phyloP scores from a whole-genome alignment of 1,140 invertebrate genomes.

The Cyrtorhinus lividipennis region DNA sequence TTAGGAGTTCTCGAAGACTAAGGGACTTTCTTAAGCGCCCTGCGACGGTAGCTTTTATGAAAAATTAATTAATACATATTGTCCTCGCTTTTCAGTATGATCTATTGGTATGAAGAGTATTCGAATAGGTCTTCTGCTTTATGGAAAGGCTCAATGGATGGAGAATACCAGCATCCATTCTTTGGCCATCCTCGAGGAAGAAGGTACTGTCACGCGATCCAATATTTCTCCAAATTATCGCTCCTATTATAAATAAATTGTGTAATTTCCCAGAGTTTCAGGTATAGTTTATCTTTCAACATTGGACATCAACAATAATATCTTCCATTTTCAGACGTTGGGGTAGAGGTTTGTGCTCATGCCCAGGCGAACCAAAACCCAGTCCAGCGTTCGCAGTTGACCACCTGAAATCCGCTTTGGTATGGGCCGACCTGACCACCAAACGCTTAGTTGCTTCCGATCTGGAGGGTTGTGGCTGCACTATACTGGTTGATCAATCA shows the following conservation, averaged over 20 bases:
- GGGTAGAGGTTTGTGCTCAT: conserved; percentile 34
- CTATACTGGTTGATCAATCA: conserved; percentile 36
- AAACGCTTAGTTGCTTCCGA: conserved; percentile 48
- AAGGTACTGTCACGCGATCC: not conserved
- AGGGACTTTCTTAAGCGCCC: no score
- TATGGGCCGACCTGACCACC: conserved; percentile 45
- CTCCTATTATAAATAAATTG: no score
- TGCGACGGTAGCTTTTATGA: no score
- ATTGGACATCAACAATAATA: no score
- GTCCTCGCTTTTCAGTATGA: conserved; percentile 33
- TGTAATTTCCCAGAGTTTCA: no score
- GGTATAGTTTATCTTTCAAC: no score
- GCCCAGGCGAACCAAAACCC: conserved; percentile 40
- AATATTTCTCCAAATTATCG: no score
- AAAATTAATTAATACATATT: not conserved
- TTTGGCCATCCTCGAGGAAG: conserved; percentile 29
- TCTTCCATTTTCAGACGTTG: not conserved
- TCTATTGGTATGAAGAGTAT: conserved; percentile 55
- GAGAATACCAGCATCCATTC: conserved; percentile 39
- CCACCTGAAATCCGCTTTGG: conserved; percentile 40
- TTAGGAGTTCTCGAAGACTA: no score
- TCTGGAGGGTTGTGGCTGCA: conserved; percentile 50
- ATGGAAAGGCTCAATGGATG: conserved; percentile 44
- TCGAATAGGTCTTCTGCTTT: conserved; percentile 37
- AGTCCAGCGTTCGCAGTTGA: conserved; percentile 48